These are phyloP conservation scores for Perdix hodgsoniae DNA, from an alignment of 2,797 vertebrate species.

Conservation along the genomic window DNA sequence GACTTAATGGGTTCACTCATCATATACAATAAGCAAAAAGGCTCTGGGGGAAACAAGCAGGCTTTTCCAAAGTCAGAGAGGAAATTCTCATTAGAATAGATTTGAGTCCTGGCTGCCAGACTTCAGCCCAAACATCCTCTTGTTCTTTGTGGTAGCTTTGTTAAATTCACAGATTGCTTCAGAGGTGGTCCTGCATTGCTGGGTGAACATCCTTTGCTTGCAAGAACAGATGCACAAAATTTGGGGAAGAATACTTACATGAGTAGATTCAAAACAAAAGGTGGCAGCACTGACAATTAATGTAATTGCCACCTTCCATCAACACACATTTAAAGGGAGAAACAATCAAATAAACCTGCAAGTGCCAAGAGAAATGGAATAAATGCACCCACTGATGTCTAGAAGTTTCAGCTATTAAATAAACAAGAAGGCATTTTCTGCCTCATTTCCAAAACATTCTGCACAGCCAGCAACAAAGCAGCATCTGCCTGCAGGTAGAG, in stretches of 20 bases:
- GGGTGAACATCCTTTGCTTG: not conserved
- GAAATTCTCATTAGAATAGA: not conserved
- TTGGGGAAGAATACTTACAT: not conserved
- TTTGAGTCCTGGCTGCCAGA: not conserved
- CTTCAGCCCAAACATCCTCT: rapidly evolving
- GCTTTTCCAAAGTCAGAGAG: not conserved
- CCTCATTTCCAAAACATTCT: slow-evolving; percentile 10
- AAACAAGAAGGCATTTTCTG: slow-evolving; percentile 8
- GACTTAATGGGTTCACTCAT: not conserved
- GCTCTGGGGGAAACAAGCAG: not conserved
- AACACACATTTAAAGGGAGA: not conserved
- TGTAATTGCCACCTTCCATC: slow-evolving; percentile 13
- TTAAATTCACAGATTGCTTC: not conserved
- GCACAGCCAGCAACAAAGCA: not conserved
- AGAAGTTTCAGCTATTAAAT: slow-evolving; percentile 47
- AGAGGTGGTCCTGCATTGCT: not conserved
- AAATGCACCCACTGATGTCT: slow-evolving; percentile 14
- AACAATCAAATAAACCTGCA: slow-evolving; percentile 2
- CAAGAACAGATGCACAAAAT: not conserved
- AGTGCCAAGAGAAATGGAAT: slow-evolving; percentile 23
- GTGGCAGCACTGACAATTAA: slow-evolving; percentile 36
- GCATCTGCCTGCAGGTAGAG: not conserved
- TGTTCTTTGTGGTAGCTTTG: not conserved
- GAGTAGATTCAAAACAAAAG: not conserved
- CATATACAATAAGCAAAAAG: not conserved